Conservation (phyloP, 2,888 invertebrate species). For the Bellardia bayeri region DNA sequence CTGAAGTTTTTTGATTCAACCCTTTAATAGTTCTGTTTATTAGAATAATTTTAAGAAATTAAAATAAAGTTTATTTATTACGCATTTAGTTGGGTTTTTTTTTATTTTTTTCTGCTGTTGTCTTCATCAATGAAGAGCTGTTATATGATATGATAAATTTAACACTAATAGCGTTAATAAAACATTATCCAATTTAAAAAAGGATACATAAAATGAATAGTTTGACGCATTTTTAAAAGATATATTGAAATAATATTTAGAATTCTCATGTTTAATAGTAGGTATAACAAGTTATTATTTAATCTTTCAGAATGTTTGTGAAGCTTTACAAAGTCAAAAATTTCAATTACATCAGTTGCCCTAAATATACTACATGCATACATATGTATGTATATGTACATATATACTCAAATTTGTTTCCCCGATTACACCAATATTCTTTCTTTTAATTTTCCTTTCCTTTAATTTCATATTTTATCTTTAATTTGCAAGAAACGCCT, state of each 20-base stretch:
- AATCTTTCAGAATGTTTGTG: too few relatives aligned
- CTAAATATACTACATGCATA: too few relatives aligned
- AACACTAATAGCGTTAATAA: conserved; percentile 30
- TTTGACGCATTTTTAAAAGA: not conserved
- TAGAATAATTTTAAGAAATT: not conserved
- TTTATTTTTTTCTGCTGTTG: not conserved
- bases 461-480: conserved; percentile 32
- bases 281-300: too few relatives aligned
- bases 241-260: too few relatives aligned
- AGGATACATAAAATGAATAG: not conserved
- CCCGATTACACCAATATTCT: not conserved
- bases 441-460: conserved; percentile 20
- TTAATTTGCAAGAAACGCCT: conserved; percentile 31
- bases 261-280: too few relatives aligned
- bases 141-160: conserved; percentile 29
- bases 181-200: conserved; percentile 27
- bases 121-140: not conserved
- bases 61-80: conserved; percentile 21
- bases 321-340: too few relatives aligned
- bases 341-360: too few relatives aligned
- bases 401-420: not conserved
- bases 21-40: not conserved
- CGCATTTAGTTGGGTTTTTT: conserved; percentile 18
- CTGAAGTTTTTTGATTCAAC: not conserved
- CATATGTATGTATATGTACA: too few relatives aligned